A percentile compares a stretch with the other conserved stretches of the same genome.
Conservation (phyloP, 2,113 vertebrate genomes). For the Alligator mississippiensis region DNA sequence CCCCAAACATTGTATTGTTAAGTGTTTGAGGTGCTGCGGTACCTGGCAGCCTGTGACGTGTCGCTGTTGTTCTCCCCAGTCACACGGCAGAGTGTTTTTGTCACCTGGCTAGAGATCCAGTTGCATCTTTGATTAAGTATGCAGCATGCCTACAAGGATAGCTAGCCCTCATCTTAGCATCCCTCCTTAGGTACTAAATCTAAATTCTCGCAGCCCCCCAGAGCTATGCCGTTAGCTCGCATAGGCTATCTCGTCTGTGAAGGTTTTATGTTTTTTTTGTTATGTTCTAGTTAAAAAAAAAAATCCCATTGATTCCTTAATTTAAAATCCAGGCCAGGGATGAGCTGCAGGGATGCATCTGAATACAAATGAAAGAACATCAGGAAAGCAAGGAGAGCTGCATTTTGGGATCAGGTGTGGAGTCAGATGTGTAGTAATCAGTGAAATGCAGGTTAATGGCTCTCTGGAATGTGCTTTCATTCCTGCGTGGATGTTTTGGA, state of each 20-base stretch:
- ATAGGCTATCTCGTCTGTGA: neutral
- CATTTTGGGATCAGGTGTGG: too few species aligned
- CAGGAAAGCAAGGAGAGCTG: neutral
- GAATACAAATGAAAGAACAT: neutral
- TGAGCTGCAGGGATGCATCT: neutral
- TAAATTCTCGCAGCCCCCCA: neutral
- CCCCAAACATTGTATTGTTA: neutral
- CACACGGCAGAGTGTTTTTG: neutral
- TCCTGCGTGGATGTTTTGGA: neutral
- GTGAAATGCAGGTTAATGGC: neutral
- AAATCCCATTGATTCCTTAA: neutral
- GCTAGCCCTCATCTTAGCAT: neutral
- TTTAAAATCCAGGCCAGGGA: neutral
- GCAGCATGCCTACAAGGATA: neutral
- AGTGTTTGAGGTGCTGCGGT: neutral
- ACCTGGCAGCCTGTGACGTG: neutral
- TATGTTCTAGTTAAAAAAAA: neutral
- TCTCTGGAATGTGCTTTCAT: neutral
- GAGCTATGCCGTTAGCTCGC: neutral
- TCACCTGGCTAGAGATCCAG: neutral
- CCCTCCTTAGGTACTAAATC: neutral
- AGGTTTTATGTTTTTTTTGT: neutral
- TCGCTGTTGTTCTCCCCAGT: neutral
- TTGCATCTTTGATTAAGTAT: neutral
- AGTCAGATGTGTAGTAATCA: neutral